phyloP scores from a whole-genome alignment of 1,140 invertebrate genomes.

The Aphelinus certus region DNA sequence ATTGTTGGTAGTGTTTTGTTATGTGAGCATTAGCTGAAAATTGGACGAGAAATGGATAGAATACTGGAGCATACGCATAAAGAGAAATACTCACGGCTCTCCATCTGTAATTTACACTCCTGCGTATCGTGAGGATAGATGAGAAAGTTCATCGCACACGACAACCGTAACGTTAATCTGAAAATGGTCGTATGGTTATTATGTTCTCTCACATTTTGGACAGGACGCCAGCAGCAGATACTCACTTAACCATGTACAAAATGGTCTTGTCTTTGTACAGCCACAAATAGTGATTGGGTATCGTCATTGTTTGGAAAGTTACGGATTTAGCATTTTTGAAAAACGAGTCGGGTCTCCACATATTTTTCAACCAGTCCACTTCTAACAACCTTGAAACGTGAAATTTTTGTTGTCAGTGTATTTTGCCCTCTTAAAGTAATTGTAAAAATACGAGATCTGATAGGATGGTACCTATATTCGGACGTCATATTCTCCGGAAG shows the following conservation, averaged over 20 bases:
- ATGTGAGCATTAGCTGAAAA: too few species aligned
- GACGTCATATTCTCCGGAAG: conserved; percentile 91
- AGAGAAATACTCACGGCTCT: conserved; percentile 79
- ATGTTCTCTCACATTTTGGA: too few species aligned
- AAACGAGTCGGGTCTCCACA: conserved; percentile 90
- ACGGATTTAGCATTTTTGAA: conserved; percentile 92
- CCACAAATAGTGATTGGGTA: conserved; percentile 92
- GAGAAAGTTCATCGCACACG: conserved; percentile 91
- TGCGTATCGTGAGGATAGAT: conserved; percentile 92
- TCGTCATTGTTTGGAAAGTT: conserved; percentile 93
- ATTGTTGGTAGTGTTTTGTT: too few species aligned
- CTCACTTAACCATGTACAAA: conserved; percentile 86
- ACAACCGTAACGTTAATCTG: conserved; percentile 81
- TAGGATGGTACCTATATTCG: conserved; percentile 75
- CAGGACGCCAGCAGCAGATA: conserved; percentile 28
- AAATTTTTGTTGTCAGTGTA: too few species aligned
- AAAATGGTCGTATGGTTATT: conserved; percentile 37
- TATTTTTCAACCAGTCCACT: conserved; percentile 89
- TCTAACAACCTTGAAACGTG: conserved; percentile 73
- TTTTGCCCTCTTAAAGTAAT: too few species aligned
- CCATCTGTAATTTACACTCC: conserved; percentile 91
- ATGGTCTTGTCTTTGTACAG: conserved; percentile 89
- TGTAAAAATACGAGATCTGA: too few species aligned
- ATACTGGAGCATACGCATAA: too few species aligned
- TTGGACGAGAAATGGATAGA: too few species aligned